phyloP scores from a whole-genome alignment of 2,113 vertebrate species.

The Neopipo cinnamomea region DNA sequence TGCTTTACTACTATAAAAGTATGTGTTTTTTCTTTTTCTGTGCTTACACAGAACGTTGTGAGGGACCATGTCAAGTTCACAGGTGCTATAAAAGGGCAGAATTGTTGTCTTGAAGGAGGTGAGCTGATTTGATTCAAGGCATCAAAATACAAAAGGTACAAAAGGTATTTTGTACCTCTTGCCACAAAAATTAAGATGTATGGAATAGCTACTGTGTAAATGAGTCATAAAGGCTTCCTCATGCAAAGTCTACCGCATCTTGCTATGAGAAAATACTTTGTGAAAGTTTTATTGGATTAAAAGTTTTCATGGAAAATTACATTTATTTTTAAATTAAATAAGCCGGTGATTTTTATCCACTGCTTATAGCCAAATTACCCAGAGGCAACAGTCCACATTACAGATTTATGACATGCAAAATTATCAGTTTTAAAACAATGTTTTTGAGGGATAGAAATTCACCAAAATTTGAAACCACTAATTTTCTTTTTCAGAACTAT shows the following conservation, averaged over 20 bases:
- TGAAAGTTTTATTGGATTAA: constrained; percentile 11
- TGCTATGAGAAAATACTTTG: background rate
- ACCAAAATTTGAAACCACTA: constrained; percentile 75
- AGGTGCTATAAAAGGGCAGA: background rate
- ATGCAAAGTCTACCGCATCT: background rate
- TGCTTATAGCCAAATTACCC: constrained; percentile 27
- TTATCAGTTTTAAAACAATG: constrained; percentile 70
- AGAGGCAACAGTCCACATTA: constrained; percentile 46
- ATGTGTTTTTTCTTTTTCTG: background rate
- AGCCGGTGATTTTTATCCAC: constrained; percentile 21
- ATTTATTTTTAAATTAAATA: constrained; percentile 41
- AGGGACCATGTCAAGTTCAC: background rate
- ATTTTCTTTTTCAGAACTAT: constrained; percentile 64
- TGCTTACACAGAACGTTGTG: background rate
- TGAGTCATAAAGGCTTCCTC: background rate
- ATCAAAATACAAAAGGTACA: background rate
- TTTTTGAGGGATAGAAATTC: constrained; percentile 69
- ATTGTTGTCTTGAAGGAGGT: background rate
- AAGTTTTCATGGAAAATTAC: constrained; percentile 12
- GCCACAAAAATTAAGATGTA: background rate
- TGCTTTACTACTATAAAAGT: background rate
- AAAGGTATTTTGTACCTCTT: background rate
- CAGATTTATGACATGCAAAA: constrained; percentile 66
- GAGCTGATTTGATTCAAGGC: background rate
- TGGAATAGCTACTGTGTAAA: background rate